Percentiles rank a stretch among this genome's conserved stretches.
Conservation (phyloP, 2,113 vertebrate genomes). For the Prionailurus bengalensis region DNA sequence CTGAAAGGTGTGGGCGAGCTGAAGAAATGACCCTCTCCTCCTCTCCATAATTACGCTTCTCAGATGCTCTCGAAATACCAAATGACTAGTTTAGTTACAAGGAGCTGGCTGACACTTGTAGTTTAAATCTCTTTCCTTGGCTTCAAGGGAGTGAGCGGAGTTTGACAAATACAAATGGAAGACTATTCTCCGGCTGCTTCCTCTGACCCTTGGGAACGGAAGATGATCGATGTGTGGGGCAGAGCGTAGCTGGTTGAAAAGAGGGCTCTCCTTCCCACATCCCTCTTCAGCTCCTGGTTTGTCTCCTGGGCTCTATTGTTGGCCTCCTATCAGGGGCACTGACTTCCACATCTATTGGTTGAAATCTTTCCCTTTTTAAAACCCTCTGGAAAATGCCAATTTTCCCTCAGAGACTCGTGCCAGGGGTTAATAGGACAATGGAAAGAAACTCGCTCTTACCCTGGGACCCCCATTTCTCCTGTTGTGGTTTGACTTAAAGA, state of each 20-base stretch:
- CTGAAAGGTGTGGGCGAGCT: background rate
- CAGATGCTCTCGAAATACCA: conserved; percentile 46
- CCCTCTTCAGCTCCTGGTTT: background rate
- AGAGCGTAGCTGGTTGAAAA: background rate
- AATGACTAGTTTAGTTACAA: conserved; percentile 50
- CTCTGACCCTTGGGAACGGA: background rate
- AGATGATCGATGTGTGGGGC: background rate
- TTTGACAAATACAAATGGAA: conserved; percentile 71
- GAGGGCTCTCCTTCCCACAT: background rate
- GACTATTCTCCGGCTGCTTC: conserved; percentile 37
- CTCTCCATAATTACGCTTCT: background rate
- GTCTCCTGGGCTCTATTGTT: background rate
- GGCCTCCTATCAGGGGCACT: background rate
- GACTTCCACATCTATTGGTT: conserved; percentile 18
- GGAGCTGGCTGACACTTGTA: background rate
- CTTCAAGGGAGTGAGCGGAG: conserved; percentile 38
- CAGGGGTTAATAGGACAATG: background rate
- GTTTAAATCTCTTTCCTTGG: conserved; percentile 62
- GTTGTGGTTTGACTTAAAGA: conserved; percentile 38
- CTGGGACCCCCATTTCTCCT: conserved; percentile 33
- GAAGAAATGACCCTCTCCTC: background rate
- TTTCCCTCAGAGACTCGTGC: conserved; percentile 47
- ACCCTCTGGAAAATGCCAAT: conserved; percentile 37
- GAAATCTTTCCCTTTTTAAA: conserved; percentile 54
- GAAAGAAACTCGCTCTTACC: conserved; percentile 39